Evolutionary conservation across 2,113 vertebrate genomes (phyloP).

Genomic region (Gobiocypris rarus): DNA sequence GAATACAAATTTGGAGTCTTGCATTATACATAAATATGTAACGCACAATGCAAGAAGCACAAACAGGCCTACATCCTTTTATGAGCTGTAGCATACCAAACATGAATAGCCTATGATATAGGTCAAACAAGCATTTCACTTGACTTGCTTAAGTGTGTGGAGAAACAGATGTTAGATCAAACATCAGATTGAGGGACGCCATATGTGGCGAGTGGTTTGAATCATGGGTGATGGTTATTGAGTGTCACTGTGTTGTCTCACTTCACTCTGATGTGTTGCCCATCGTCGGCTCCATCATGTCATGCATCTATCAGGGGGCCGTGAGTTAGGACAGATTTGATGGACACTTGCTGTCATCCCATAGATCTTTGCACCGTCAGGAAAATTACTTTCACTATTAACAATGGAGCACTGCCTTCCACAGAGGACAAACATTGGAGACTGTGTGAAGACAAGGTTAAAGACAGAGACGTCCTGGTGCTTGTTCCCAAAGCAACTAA

Average conservation of each 20-base stretch:
- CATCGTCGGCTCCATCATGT: conserved; percentile 20
- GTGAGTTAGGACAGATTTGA: background rate
- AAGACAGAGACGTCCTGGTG: background rate
- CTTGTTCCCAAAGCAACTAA: background rate
- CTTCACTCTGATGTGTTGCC: conserved; percentile 23
- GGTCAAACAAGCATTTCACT: background rate
- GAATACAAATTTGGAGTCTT: too few species aligned
- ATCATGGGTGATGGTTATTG: conserved; percentile 6
- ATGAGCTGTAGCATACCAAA: background rate
- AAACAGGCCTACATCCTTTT: too few species aligned
- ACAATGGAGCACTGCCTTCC: conserved; percentile 10
- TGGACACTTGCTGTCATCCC: conserved; percentile 36
- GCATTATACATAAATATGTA: too few species aligned
- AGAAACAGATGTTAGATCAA: conserved; percentile 5
- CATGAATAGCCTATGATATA: background rate
- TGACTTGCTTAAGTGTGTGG: background rate
- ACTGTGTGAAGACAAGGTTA: conserved; percentile 21
- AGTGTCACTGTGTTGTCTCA: conserved; percentile 22
- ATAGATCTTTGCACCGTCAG: conserved; percentile 12
- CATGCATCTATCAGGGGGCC: conserved; percentile 4
- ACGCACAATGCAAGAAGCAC: too few species aligned
- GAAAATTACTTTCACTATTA: conserved; percentile 30
- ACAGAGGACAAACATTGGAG: conserved; percentile 25
- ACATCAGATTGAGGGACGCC: background rate
- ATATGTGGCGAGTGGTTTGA: conserved; percentile 4